Percentiles rank a stretch among this genome's conserved stretches.
phyloP scores from a whole-genome alignment of 2,888 invertebrate species.

The Anagyrus pseudococci region DNA sequence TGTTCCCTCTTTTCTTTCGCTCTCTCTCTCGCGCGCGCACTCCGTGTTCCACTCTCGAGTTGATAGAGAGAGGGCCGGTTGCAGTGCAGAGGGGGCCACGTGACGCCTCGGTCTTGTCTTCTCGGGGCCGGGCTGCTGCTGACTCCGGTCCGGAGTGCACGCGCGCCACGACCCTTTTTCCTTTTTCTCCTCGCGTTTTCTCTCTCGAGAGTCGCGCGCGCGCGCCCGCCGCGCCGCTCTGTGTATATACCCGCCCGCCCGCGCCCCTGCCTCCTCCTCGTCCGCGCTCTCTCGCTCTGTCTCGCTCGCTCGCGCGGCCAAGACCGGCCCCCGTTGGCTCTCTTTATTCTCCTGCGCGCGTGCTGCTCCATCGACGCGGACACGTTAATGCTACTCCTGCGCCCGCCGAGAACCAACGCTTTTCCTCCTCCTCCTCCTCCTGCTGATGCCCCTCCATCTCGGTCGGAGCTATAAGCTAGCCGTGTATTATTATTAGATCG shows the following conservation, averaged over 20 bases:
- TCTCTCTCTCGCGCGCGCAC: not conserved
- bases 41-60: not conserved
- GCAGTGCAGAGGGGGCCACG: constrained; percentile 12
- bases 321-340: not conserved
- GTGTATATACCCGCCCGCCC: not conserved
- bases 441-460: no score
- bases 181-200: not conserved
- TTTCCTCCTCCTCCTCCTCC: no score
- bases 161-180: not conserved
- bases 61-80: not conserved
- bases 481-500: no score
- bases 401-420: no score
- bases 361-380: no score
- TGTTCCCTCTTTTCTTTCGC: not conserved
- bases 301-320: constrained; percentile 2
- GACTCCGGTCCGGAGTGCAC: no score
- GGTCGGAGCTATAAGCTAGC: no score
- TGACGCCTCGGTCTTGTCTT: constrained; percentile 13
- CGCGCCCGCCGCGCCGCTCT: not conserved
- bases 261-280: not conserved
- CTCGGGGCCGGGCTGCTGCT: not conserved
- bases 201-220: not conserved
- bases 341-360: not conserved
- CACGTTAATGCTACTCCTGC: no score
- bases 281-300: not conserved